Conservation (phyloP, 1,140 invertebrate species). For the Steinernema khuongi region DNA sequence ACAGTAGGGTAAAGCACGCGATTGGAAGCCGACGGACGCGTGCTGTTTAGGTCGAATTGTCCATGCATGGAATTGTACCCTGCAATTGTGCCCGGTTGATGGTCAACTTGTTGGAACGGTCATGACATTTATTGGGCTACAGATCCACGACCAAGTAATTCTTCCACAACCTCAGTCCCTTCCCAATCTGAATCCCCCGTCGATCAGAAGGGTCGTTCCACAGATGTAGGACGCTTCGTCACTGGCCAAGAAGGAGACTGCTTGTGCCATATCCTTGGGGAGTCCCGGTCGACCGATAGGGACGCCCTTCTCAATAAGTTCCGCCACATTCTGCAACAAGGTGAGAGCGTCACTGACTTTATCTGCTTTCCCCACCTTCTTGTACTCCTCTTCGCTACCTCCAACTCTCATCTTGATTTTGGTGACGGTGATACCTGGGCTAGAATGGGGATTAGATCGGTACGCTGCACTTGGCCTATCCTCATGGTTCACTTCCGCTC, state of each 20-base stretch:
- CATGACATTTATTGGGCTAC: no score
- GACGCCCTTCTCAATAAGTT: conserved; percentile 60
- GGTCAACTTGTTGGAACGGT: no score
- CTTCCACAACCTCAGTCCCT: not conserved
- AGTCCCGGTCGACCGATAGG: conserved; percentile 73
- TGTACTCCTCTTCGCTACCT: not conserved
- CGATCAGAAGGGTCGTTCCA: conserved; percentile 72
- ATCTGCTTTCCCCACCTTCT: not conserved
- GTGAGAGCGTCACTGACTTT: no score
- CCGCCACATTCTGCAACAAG: no score
- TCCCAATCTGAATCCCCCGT: conserved; percentile 66
- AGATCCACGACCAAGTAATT: no score
- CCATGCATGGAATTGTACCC: no score
- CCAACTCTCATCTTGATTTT: not conserved
- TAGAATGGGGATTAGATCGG: conserved; percentile 40
- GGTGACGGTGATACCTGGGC: conserved; percentile 65
- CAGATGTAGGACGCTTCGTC: conserved; percentile 74
- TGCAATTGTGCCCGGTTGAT: no score
- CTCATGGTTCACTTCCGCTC: no score
- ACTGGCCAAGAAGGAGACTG: conserved; percentile 77
- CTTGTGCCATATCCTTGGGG: conserved; percentile 71
- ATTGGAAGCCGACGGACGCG: no score
- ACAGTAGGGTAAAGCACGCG: no score
- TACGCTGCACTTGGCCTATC: no score
- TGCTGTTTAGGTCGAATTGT: no score